phyloP scores from a whole-genome alignment of 2,888 invertebrate species.

The Listrodromus nycthemerus region DNA sequence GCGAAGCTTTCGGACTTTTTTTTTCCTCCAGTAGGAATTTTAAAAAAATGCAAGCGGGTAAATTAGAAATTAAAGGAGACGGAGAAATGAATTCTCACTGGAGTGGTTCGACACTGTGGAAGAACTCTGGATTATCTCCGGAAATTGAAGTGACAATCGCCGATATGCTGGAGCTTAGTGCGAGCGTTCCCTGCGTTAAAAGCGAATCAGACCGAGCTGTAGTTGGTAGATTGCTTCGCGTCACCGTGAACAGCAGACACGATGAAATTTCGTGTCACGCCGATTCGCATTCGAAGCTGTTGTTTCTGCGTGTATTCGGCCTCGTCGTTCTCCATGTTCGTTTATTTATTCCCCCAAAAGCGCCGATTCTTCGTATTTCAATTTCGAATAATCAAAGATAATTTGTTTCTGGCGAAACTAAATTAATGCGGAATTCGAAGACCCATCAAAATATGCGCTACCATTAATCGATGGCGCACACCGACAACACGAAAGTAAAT shows the following conservation, averaged over 20 bases:
- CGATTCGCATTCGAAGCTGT: slow-evolving; percentile 13
- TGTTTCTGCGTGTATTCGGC: neutral
- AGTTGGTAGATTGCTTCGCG: slow-evolving; percentile 44
- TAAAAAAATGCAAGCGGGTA: neutral
- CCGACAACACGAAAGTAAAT: too few species aligned
- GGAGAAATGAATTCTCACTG: slow-evolving; percentile 13
- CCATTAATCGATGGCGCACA: too few species aligned
- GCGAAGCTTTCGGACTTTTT: neutral
- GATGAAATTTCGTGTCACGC: slow-evolving; percentile 34
- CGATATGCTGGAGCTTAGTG: slow-evolving; percentile 38
- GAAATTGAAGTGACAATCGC: slow-evolving; percentile 61
- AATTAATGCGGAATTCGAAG: too few species aligned
- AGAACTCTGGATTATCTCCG: slow-evolving; percentile 30
- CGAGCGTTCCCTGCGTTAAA: slow-evolving; percentile 33
- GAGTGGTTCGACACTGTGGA: slow-evolving; percentile 3
- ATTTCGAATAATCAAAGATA: neutral
- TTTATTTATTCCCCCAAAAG: neutral
- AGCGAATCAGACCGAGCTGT: slow-evolving; percentile 33
- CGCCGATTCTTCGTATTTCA: neutral
- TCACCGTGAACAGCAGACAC: slow-evolving; percentile 1
- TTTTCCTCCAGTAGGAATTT: neutral
- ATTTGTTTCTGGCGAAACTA: too few species aligned
- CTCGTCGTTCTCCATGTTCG: neutral
- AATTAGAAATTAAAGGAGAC: neutral
- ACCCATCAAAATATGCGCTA: too few species aligned